Percentiles rank a stretch among this genome's conserved stretches.
Conservation (phyloP, 1,140 invertebrate genomes). For the Heterodera schachtii region DNA sequence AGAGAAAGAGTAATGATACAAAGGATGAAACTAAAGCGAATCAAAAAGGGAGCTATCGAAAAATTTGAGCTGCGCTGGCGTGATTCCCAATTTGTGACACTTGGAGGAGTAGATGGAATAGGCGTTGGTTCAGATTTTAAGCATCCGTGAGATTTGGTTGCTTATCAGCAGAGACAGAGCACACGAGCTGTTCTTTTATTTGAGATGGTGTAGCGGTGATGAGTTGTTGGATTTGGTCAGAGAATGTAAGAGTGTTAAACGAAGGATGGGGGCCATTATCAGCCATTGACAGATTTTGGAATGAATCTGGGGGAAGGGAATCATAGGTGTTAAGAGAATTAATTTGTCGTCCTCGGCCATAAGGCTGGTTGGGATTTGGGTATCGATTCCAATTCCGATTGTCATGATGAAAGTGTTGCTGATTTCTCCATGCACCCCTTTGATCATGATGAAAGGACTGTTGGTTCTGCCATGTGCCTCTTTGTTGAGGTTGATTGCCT, state of each 20-base stretch:
- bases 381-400: neutral
- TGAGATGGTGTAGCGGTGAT: no score
- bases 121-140: neutral
- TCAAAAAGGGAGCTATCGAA: conserved; percentile 13
- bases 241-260: no score
- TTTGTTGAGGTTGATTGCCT: no score
- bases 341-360: neutral
- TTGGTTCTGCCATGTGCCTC: no score
- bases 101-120: neutral
- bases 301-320: neutral
- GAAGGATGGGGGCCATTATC: no score
- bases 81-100: neutral
- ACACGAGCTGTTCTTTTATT: no score
- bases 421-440: neutral
- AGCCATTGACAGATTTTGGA: no score
- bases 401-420: neutral
- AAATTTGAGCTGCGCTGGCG: neutral
- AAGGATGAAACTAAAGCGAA: neutral
- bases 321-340: neutral
- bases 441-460: no score
- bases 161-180: neutral
- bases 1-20: neutral
- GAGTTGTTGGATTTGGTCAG: no score
- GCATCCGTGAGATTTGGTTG: neutral
- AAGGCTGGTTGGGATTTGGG: neutral